Percentiles rank a stretch among this genome's conserved stretches.
phyloP scores from a whole-genome alignment of 2,113 vertebrate species.

The Hucho hucho region DNA sequence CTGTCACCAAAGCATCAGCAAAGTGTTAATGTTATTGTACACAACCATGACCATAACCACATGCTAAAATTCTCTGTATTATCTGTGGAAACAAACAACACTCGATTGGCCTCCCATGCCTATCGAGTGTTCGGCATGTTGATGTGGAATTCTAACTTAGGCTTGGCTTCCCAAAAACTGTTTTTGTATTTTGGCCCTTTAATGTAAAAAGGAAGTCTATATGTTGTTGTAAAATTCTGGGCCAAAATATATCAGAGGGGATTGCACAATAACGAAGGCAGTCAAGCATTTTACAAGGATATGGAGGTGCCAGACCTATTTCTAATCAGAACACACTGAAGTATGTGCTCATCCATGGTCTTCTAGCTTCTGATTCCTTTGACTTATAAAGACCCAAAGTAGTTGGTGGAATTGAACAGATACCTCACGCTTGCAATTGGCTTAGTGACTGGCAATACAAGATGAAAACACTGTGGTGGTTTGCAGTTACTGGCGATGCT shows the following conservation, averaged over 20 bases:
- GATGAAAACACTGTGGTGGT: too few relatives aligned
- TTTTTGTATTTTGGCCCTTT: constrained; percentile 76
- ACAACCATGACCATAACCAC: background rate
- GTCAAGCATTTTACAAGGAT: constrained; percentile 66
- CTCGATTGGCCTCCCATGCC: constrained; percentile 18
- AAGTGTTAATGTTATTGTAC: too few relatives aligned
- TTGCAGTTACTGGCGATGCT: too few relatives aligned
- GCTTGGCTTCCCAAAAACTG: constrained; percentile 69
- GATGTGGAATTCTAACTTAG: constrained; percentile 79
- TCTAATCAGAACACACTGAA: constrained; percentile 10
- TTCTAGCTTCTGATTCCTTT: too few relatives aligned
- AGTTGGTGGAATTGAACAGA: too few relatives aligned
- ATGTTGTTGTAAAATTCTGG: constrained; percentile 76
- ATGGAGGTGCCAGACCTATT: constrained; percentile 23
- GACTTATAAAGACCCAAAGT: too few relatives aligned
- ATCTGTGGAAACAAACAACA: constrained; percentile 17
- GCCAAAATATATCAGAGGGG: constrained; percentile 79
- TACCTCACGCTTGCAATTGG: too few relatives aligned
- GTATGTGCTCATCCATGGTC: background rate
- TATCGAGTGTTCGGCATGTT: constrained; percentile 61
- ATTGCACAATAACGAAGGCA: constrained; percentile 71
- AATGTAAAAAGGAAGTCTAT: constrained; percentile 73
- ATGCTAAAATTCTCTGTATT: constrained; percentile 2
- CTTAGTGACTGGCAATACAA: too few relatives aligned
- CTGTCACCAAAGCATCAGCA: too few relatives aligned